phyloP scores from a whole-genome alignment of 2,888 invertebrate genomes.

The Merodon equestris region DNA sequence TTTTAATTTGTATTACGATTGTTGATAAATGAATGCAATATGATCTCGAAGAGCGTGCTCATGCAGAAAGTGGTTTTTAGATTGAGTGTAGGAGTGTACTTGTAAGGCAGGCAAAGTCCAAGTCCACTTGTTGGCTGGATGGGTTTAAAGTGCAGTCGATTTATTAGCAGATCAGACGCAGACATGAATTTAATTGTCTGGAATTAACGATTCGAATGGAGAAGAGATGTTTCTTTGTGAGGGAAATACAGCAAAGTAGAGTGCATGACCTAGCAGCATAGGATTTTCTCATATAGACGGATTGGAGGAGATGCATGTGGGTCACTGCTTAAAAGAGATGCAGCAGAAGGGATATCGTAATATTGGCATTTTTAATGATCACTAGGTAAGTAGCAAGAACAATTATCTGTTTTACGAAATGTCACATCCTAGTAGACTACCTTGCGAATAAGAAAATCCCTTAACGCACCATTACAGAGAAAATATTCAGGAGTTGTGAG shows the following conservation, averaged over 20 bases:
- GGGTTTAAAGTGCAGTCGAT: slow-evolving; percentile 11
- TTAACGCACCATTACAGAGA: too few relatives aligned
- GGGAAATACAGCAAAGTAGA: background rate
- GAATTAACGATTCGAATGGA: slow-evolving; percentile 11
- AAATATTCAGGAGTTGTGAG: too few relatives aligned
- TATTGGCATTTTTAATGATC: too few relatives aligned
- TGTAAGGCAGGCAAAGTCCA: slow-evolving; percentile 4
- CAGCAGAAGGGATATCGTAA: too few relatives aligned
- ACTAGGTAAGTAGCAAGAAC: too few relatives aligned
- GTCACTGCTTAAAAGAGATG: too few relatives aligned
- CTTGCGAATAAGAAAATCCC: too few relatives aligned
- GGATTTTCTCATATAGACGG: too few relatives aligned
- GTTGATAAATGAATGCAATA: slow-evolving; percentile 6
- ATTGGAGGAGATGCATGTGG: too few relatives aligned
- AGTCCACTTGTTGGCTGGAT: background rate
- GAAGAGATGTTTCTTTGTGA: slow-evolving; percentile 22
- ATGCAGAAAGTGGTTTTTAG: slow-evolving; percentile 28
- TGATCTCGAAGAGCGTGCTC: slow-evolving; percentile 23
- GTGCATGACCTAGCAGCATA: too few relatives aligned
- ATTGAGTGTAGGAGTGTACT: slow-evolving; percentile 21
- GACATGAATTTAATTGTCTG: slow-evolving; percentile 31
- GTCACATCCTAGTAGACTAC: too few relatives aligned
- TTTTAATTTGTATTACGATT: background rate
- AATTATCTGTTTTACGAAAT: too few relatives aligned
- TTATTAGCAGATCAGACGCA: slow-evolving; percentile 38